phyloP scores from a whole-genome alignment of 2,888 invertebrate genomes.

The Anorthoa munda region DNA sequence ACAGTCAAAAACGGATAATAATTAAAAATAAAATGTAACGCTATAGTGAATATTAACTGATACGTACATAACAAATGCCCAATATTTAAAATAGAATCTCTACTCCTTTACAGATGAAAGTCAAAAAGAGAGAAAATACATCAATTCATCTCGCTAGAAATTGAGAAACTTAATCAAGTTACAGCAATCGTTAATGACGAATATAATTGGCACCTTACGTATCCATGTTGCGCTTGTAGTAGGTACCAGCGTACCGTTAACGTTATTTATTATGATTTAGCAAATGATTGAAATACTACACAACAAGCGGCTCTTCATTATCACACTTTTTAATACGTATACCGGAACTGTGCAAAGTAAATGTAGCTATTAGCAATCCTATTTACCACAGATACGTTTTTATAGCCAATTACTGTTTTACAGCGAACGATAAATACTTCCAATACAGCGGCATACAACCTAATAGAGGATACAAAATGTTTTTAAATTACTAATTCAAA shows the following conservation, averaged over 20 bases:
- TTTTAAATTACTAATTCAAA: slow-evolving; percentile 67
- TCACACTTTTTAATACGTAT: slow-evolving; percentile 60
- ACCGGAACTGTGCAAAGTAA: slow-evolving; percentile 64
- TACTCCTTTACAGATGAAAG: neutral
- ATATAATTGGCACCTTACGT: slow-evolving; percentile 50
- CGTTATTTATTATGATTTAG: slow-evolving; percentile 50
- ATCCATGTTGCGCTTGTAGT: slow-evolving; percentile 37
- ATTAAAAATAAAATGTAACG: no score
- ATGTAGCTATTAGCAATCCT: slow-evolving; percentile 67
- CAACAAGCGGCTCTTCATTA: slow-evolving; percentile 58
- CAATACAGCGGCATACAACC: slow-evolving; percentile 59
- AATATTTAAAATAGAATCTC: neutral
- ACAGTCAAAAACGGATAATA: no score
- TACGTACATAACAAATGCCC: neutral
- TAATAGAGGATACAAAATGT: slow-evolving; percentile 68
- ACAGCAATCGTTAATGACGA: slow-evolving; percentile 39
- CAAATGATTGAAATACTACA: slow-evolving; percentile 51
- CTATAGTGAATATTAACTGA: no score
- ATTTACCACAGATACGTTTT: slow-evolving; percentile 67
- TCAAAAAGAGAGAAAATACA: slow-evolving; percentile 3
- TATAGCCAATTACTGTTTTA: slow-evolving; percentile 67
- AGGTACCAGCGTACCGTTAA: slow-evolving; percentile 31
- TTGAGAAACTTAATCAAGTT: slow-evolving; percentile 37
- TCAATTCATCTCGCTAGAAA: slow-evolving; percentile 16
- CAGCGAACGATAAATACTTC: slow-evolving; percentile 66